These are phyloP conservation scores for Cactoblastis cactorum DNA, from an alignment of 2,888 invertebrate species.

Conservation along the genomic window DNA sequence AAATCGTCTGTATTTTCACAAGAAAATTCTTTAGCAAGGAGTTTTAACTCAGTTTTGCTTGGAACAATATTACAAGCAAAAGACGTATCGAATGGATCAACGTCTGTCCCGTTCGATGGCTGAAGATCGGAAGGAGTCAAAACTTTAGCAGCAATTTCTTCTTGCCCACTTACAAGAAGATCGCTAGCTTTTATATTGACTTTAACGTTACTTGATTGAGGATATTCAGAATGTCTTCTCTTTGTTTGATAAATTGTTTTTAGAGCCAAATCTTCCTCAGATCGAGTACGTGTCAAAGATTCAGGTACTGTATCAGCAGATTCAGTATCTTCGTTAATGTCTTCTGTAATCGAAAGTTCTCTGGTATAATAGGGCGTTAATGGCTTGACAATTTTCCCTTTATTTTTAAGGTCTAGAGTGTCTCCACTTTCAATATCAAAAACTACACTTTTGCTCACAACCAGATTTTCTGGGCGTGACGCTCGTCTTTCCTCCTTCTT, in stretches of 20 bases:
- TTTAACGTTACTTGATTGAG: slow-evolving; percentile 41
- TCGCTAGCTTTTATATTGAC: slow-evolving; percentile 49
- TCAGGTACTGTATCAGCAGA: slow-evolving; percentile 84
- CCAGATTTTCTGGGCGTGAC: slow-evolving; percentile 81
- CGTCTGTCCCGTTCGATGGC: slow-evolving; percentile 66
- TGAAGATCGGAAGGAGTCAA: slow-evolving; percentile 78
- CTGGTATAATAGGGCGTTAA: slow-evolving; percentile 89
- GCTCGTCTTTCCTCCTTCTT: slow-evolving; percentile 72
- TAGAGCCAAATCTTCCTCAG: slow-evolving; percentile 82
- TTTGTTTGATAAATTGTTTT: slow-evolving; percentile 59
- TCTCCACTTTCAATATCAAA: slow-evolving; percentile 72
- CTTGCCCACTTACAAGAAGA: slow-evolving; percentile 52
- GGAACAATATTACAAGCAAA: slow-evolving; percentile 87
- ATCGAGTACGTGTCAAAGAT: slow-evolving; percentile 76
- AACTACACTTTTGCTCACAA: slow-evolving; percentile 68
- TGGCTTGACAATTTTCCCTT: slow-evolving; percentile 84
- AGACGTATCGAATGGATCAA: slow-evolving; percentile 93
- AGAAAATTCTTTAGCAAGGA: slow-evolving; percentile 87
- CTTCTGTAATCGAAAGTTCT: slow-evolving; percentile 79
- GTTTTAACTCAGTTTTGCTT: slow-evolving; percentile 87
- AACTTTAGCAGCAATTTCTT: slow-evolving; percentile 79
- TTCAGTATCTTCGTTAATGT: slow-evolving; percentile 76
- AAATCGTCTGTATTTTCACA: slow-evolving; percentile 55
- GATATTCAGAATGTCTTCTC: slow-evolving; percentile 75
- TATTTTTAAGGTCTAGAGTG: slow-evolving; percentile 76